These are phyloP conservation scores for Nannospalax galili DNA, from an alignment of 2,113 vertebrate genomes.

Conservation along the genomic window DNA sequence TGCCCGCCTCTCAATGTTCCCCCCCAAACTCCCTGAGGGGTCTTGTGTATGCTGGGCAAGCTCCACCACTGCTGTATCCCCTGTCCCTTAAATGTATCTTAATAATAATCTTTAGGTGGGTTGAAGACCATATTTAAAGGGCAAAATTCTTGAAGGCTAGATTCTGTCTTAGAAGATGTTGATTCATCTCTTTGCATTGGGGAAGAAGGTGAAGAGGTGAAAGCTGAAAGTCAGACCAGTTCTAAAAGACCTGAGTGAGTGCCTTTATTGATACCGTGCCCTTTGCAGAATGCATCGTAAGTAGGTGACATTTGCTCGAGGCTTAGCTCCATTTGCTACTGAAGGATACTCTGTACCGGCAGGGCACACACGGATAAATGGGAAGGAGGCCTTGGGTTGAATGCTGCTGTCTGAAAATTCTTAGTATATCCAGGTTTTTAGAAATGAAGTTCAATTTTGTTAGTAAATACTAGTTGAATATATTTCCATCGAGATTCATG, in stretches of 20 bases:
- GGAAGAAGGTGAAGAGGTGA: conserved; percentile 56
- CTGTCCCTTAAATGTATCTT: conserved; percentile 34
- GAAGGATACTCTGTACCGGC: conserved; percentile 41
- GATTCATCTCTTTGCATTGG: conserved; percentile 56
- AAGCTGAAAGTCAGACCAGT: conserved; percentile 63
- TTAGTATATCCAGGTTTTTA: conserved; percentile 18
- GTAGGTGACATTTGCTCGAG: conserved; percentile 74
- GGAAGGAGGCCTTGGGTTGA: conserved; percentile 52
- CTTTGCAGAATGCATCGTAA: conserved; percentile 59
- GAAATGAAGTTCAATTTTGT: not conserved
- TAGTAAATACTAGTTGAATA: conserved; percentile 21
- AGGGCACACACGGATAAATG: conserved; percentile 60
- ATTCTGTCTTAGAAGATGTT: conserved; percentile 66
- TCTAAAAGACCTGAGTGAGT: not conserved
- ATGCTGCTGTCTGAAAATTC: not conserved
- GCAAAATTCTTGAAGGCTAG: conserved; percentile 50
- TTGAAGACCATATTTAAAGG: conserved; percentile 71
- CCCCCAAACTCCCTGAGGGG: not conserved
- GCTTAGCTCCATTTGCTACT: conserved; percentile 72
- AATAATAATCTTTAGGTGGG: conserved; percentile 55
- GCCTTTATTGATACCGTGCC: conserved; percentile 59
- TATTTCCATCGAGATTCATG: not conserved
- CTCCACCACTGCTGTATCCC: not conserved
- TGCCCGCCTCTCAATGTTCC: not conserved
- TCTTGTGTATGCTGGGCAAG: not conserved